Conservation (phyloP, 2,113 vertebrate species). For the Syrmaticus mikado region DNA sequence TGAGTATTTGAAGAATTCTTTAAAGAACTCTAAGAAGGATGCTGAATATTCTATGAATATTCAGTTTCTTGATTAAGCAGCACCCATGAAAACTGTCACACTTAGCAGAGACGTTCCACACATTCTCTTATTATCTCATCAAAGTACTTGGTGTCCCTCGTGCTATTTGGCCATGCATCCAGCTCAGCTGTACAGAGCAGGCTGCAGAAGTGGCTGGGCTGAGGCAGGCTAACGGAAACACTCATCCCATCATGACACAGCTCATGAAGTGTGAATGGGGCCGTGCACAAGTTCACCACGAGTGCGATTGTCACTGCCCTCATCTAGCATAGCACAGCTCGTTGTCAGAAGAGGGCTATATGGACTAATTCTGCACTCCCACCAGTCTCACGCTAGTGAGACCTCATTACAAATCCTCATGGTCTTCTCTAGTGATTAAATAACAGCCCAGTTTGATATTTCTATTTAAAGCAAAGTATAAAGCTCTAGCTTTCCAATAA, state of each 20-base stretch:
- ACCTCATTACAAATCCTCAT: neutral
- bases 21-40: neutral
- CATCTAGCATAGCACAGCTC: neutral
- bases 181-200: neutral
- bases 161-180: neutral
- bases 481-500: neutral
- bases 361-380: neutral
- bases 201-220: neutral
- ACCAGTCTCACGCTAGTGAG: neutral
- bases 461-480: neutral
- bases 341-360: neutral
- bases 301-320: neutral
- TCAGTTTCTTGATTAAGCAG: neutral
- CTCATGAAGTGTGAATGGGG: neutral
- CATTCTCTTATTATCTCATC: neutral
- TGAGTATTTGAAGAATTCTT: neutral
- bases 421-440: neutral
- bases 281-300: neutral
- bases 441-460: neutral
- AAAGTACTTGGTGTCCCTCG: neutral
- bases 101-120: neutral
- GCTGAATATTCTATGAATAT: neutral
- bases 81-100: neutral
- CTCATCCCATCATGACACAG: neutral
- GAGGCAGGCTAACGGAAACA: neutral